Evolutionary conservation across 2,113 vertebrate genomes (phyloP).

Genomic region (Oryzias curvinotus): DNA sequence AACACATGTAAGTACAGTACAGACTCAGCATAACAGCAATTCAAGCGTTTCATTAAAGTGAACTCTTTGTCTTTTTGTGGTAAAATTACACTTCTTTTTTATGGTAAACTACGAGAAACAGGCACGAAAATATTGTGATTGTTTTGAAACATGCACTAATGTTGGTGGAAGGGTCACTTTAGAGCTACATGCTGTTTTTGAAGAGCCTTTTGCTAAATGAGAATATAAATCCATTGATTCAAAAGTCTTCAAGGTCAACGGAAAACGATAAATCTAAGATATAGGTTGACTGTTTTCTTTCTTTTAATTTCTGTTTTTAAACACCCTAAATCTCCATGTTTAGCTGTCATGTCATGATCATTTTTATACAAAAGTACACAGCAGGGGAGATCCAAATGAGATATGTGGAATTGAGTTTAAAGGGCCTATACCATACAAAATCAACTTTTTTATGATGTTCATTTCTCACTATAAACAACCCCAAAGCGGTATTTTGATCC

Average conservation of each 20-base stretch:
- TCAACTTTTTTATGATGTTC: no score
- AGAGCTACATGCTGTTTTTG: conserved; percentile 57
- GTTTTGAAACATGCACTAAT: conserved; percentile 62
- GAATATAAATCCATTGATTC: conserved; percentile 27
- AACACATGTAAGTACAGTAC: conserved; percentile 34
- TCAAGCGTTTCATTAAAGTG: conserved; percentile 39
- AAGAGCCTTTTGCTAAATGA: conserved; percentile 27
- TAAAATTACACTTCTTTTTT: conserved; percentile 33
- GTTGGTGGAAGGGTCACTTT: conserved; percentile 31
- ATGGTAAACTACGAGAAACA: conserved; percentile 53
- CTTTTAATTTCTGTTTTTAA: conserved; percentile 1
- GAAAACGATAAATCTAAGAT: conserved; percentile 29
- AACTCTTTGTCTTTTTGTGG: conserved; percentile 4
- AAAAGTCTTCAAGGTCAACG: conserved; percentile 26
- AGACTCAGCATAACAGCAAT: conserved; percentile 25
- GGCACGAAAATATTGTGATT: conserved; percentile 52
- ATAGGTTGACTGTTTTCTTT: not conserved
- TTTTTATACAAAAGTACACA: conserved; percentile 53
- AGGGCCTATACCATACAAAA: no score
- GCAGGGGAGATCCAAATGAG: conserved; percentile 24
- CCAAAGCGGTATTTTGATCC: no score
- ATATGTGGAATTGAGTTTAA: conserved; percentile 8
- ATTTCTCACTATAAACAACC: no score
- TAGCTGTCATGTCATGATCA: conserved; percentile 11
- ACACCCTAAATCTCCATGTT: conserved; percentile 54